These are phyloP conservation scores for Chaenodraco wilsoni DNA, from an alignment of 2,797 vertebrate species.

Conservation along the genomic window DNA sequence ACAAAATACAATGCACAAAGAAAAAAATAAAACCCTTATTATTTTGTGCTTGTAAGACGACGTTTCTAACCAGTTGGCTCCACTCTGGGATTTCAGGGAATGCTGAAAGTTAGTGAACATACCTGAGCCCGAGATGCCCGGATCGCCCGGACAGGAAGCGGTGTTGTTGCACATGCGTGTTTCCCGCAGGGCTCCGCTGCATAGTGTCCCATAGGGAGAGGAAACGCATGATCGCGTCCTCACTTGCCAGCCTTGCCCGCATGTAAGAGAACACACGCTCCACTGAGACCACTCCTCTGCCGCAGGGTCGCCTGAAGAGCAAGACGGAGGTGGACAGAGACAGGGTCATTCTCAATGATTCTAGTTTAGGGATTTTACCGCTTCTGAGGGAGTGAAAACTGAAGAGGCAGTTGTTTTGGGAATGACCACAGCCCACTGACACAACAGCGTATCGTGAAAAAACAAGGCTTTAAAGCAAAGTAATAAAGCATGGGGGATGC, in stretches of 20 bases:
- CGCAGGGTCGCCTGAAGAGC: slow-evolving; percentile 90
- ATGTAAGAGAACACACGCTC: slow-evolving; percentile 98
- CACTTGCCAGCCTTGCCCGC: slow-evolving; percentile 96
- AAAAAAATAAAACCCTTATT: neutral
- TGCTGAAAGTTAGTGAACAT: slow-evolving; percentile 28
- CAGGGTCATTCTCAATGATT: neutral
- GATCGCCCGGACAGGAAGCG: slow-evolving; percentile 92
- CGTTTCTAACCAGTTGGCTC: neutral
- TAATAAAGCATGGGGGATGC: neutral
- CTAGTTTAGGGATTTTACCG: neutral
- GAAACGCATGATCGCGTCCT: slow-evolving; percentile 97
- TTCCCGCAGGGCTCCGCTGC: slow-evolving; percentile 95
- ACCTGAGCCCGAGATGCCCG: slow-evolving; percentile 83
- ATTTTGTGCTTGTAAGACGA: neutral
- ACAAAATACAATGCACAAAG: neutral
- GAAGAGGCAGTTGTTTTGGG: neutral
- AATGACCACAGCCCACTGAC: neutral
- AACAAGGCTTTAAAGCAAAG: neutral
- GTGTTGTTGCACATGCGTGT: slow-evolving; percentile 97
- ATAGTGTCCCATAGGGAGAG: slow-evolving; percentile 96
- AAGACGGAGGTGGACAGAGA: slow-evolving; percentile 3
- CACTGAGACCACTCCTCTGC: slow-evolving; percentile 99
- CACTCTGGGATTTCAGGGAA: neutral
- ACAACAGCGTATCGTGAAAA: neutral
- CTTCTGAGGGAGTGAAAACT: too few relatives aligned